Conservation (phyloP, 2,797 vertebrate genomes). For the Bradypus variegatus region DNA sequence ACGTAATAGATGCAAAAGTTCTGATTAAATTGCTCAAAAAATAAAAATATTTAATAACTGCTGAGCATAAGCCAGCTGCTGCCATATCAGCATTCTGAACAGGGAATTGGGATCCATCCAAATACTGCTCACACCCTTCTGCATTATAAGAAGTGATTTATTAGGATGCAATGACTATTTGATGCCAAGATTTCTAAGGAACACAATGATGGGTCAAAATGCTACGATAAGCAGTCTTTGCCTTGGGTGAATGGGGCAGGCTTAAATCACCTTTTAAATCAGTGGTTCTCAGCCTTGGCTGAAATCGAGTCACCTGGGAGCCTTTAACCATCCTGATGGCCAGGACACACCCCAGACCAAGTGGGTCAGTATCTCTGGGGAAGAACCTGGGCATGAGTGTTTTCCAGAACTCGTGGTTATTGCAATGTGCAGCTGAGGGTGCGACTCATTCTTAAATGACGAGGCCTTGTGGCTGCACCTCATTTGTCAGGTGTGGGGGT, state of each 20-base stretch:
- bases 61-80: constrained; percentile 14
- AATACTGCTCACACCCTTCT: constrained; percentile 7
- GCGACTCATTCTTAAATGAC: not conserved
- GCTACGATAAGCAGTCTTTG: constrained; percentile 4
- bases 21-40: constrained; percentile 43
- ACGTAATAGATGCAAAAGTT: constrained; percentile 15
- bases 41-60: constrained; percentile 39
- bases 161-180: constrained; percentile 39
- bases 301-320: constrained; percentile 9
- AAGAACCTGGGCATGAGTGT: not conserved
- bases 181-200: constrained; percentile 35
- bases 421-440: not conserved
- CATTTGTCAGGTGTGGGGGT: not conserved
- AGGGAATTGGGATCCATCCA: constrained; percentile 3
- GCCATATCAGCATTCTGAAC: constrained; percentile 27
- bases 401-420: not conserved
- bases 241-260: constrained; percentile 1
- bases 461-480: not conserved
- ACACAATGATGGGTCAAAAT: not conserved
- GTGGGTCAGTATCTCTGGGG: not conserved
- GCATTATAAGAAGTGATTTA: constrained; percentile 31
- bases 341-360: not conserved
- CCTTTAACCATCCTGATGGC: not conserved
- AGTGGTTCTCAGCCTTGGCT: not conserved
- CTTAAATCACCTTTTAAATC: not conserved